Evolutionary conservation across 1,140 invertebrate genomes (phyloP), one percentile per base, ranked within the genome.

Genomic region (Liolophura sinensis): DNA sequence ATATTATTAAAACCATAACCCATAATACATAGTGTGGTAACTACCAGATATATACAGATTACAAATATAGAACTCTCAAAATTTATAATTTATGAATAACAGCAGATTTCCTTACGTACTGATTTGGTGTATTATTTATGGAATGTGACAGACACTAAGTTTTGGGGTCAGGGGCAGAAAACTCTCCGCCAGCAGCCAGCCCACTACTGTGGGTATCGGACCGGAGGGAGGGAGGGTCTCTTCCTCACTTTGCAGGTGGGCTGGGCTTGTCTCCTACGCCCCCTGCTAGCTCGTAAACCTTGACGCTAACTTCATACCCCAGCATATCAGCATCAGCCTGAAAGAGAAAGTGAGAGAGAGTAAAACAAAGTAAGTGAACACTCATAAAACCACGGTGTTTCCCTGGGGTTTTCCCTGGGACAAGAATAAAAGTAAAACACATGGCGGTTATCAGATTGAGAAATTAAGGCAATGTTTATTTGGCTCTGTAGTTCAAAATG

Each of bases 201-300:
- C 31, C 31, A 40, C 3, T 40, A 40, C 9, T 40, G 31, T 40
- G 31, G 31, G 31, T 40, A 40, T 5, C 3, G 31, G 9, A 40
- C 3, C 31, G 31, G 3, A 9, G 31, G 9, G 9, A 9, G 9
- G 31, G 9, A 40, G 3, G 31, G 9, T 40, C 3, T 5, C 3
- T 40, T 40, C 31, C 31, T 40, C 31, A 40, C 9, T 40, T 40
- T 40, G 31, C 31, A 27, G 65, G 65, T 25, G 58, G 51, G 63
- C 54, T 62, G n/a, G 82, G 84, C 63, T 68, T 72, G 55, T 80
- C 73, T 51, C 88, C 89, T 51, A 92, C 87, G 18, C 93, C 94
- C 11, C 89, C 91, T 20, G 93, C 93, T 27, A 91, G 71, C 70
- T 92, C 87, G 77, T 90, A 90, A 1, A 97, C 93, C 46, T 89